phyloP scores from a whole-genome alignment of 2,113 vertebrate species.

The Notarius lentiginosus region DNA sequence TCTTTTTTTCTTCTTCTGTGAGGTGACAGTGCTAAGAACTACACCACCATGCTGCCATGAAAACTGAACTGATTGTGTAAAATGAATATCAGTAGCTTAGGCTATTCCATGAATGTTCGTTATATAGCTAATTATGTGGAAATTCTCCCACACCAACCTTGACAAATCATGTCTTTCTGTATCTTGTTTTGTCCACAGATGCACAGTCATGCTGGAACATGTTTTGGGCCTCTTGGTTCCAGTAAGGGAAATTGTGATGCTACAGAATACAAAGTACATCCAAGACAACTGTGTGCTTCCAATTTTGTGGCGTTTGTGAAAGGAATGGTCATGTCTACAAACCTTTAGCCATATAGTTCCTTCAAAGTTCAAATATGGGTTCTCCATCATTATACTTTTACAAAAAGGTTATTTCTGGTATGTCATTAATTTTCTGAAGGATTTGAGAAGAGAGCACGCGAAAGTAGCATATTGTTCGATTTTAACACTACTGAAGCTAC shows the following conservation, averaged over 20 bases:
- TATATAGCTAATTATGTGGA: not conserved
- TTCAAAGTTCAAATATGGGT: too few relatives aligned
- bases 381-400: too few relatives aligned
- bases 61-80: not conserved
- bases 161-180: not conserved
- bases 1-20: too few relatives aligned
- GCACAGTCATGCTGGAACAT: not conserved
- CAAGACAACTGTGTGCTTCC: too few relatives aligned
- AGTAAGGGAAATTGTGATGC: not conserved
- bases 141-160: not conserved
- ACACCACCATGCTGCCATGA: not conserved
- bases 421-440: too few relatives aligned
- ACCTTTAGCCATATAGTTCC: too few relatives aligned
- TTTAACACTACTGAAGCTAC: too few relatives aligned
- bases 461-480: too few relatives aligned
- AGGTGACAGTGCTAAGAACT: too few relatives aligned
- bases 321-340: not conserved
- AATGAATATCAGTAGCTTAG: not conserved
- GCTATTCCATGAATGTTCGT: not conserved
- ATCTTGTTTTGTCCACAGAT: not conserved
- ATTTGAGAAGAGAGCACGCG: too few relatives aligned
- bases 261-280: not conserved
- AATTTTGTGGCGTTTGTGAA: not conserved
- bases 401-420: too few relatives aligned
- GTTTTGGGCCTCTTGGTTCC: not conserved